Evolutionary conservation across 2,113 vertebrate genomes (phyloP).

Genomic region (Poeciliopsis retropinna): DNA sequence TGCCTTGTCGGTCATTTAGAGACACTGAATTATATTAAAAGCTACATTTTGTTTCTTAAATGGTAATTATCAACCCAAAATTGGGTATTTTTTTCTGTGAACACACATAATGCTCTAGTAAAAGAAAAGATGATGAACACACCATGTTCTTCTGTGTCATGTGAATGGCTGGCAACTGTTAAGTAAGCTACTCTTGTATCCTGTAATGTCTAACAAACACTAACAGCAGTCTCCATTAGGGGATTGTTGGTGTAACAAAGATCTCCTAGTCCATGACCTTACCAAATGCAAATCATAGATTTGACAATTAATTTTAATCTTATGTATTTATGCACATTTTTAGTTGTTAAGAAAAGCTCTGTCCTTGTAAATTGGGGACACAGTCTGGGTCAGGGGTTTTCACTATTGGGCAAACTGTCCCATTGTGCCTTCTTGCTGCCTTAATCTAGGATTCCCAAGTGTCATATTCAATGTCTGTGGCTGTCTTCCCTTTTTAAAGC

Average conservation of each 20-base stretch:
- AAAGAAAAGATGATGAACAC: too few species aligned
- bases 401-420: conserved; percentile 12
- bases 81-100: too few species aligned
- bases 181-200: background rate
- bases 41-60: too few species aligned
- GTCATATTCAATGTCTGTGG: conserved; percentile 45
- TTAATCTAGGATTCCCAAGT: conserved; percentile 34
- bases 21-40: too few species aligned
- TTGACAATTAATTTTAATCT: background rate
- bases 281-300: background rate
- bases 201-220: background rate
- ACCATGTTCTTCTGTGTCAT: background rate
- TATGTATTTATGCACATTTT: background rate
- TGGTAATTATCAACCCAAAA: too few species aligned
- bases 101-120: too few species aligned
- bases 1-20: too few species aligned
- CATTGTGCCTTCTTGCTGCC: conserved; percentile 18
- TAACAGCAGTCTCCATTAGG: background rate
- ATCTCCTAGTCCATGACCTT: background rate
- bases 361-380: conserved; percentile 2
- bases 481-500: conserved; percentile 21
- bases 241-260: background rate
- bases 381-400: conserved; percentile 14
- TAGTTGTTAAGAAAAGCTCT: conserved; percentile 4
- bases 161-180: background rate